Evolutionary conservation across 1,140 invertebrate species (phyloP), one percentile per base, ranked within the genome.

Genomic region (Hirudo medicinalis): DNA sequence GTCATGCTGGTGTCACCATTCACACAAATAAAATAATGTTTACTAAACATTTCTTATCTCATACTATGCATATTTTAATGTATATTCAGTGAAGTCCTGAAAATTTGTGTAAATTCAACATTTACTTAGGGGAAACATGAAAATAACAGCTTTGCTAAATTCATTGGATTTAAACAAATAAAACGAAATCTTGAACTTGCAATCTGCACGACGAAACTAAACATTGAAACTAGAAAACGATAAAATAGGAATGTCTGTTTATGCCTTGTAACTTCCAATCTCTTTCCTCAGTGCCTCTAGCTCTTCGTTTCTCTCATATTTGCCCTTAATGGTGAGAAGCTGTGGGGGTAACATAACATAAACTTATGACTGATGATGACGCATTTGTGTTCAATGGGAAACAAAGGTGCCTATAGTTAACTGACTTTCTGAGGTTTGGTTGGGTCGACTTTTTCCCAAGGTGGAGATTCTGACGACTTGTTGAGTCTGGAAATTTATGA

Each of bases 261-360:
- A 76, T 20, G 67, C 11, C 53, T 73, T 72, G 72, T 73, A 76
- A 63, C 76, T 75, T 27, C 76, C 76, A 17, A 76, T 76, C 22
- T 76, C 76, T 55, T 75, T 72, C 27, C 57, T 63, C 29, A 76
- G 72, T 67, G 73, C 36, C 68, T 75, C 73, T 32, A 76, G 66
- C 54, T 75, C 75, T 54, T 72, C 72, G n/a, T 74, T 76, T 20
- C 70, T 66, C 27, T 66, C n/a, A 69, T 75, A 76, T 40, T 73
- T 74, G 49, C 73, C 54, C 69, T 75, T 75, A 53, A 75, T 27
- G 17, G 68, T 72, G n/a, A 74, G n/a, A 29, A 76, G 57, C 57
- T 63, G 22, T 32, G 2, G 29, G 29, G 19, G 9, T 1, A 63
- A 63, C 2, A 63, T 25, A 11, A 11, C 2, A 57, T 9, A n/a